Base-by-base conservation (phyloP, 2,113 vertebrate species). In the Eleginops maclovinus region DNA sequence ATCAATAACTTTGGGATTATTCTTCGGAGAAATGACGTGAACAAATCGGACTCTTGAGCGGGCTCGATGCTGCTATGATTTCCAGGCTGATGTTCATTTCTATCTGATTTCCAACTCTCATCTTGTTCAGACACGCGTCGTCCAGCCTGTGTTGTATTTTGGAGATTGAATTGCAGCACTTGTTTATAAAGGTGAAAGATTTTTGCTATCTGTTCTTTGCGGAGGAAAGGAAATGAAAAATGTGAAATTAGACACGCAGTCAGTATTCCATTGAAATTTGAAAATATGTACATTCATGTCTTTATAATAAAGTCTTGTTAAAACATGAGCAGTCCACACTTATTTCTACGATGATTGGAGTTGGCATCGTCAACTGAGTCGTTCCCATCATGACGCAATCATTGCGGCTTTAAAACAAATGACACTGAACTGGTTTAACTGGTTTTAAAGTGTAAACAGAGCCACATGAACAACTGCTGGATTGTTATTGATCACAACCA, bases 241-340 rank as follows among this genome's bases (percentile, higher is more conserved):
- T 92, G 88, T 93, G 92, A 93, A 65, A 91, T 86, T 82, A 65
- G 85, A 90, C 82, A 77, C 26, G 75, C 86, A 84, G 84, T 81
- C 88, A 84, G 78, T 88, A 89, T 88, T 87, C 84, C 81, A 82
- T 75, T 93, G 87, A 93, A 87, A 86, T 88, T 80, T 91, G 72
- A 85, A 36, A 78, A 88, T 47, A 78, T 93, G 90, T 93, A 85
- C 87, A 82, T 93, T 79, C 72, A 83, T 94, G 89, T 92, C 89
- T 92, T 91, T 92, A 91, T 89, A 94, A 94, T 94, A 94, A 94
- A 94, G 84, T 88, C 84, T 85, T 89, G 85, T 87, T 88, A 72
- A 91, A 93, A 88, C 76, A 81, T 6, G 51, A 87, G 12, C n/a
- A 4, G 40, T 50, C 40, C 72, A 40, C 54, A 83, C 28, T 81